Evolutionary conservation across 2,113 vertebrate species (phyloP).

Genomic region (Channa argus): DNA sequence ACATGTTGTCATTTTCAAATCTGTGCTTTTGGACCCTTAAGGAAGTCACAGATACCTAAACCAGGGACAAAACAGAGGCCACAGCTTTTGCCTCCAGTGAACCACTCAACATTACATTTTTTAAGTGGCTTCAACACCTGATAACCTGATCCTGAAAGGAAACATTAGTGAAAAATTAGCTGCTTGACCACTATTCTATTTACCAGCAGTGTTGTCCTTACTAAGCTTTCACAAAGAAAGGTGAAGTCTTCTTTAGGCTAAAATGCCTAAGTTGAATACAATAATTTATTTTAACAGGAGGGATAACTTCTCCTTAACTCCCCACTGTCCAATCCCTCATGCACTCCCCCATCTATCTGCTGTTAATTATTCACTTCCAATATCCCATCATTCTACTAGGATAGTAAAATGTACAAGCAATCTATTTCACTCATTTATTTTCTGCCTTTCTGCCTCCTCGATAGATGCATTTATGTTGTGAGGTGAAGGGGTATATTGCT

Average conservation of each 20-base stretch:
- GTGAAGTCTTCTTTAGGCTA: background rate
- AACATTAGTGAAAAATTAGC: background rate
- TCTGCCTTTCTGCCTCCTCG: conserved; percentile 17
- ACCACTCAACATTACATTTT: conserved; percentile 2
- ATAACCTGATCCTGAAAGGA: background rate
- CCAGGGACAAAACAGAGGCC: conserved; percentile 47
- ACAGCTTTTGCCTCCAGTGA: conserved; percentile 3
- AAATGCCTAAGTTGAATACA: conserved; percentile 2
- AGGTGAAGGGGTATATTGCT: conserved; percentile 56
- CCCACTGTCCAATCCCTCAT: conserved; percentile 18
- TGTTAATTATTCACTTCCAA: conserved; percentile 53
- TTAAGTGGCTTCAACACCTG: conserved; percentile 24
- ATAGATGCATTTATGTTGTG: conserved; percentile 55
- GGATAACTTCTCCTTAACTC: background rate
- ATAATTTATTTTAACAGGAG: conserved; percentile 11
- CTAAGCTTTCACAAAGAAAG: background rate
- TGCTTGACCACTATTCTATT: conserved; percentile 4
- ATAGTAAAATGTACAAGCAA: conserved; percentile 6
- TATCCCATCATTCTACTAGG: conserved; percentile 28
- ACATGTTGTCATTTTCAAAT: conserved; percentile 38
- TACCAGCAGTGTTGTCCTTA: conserved; percentile 7
- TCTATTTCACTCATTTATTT: conserved; percentile 43
- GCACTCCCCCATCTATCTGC: conserved; percentile 26
- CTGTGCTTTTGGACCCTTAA: conserved; percentile 35
- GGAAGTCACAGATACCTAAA: conserved; percentile 27